These are phyloP conservation scores for Tiaroga cobitis DNA, from an alignment of 2,797 vertebrate species.

Conservation along the genomic window DNA sequence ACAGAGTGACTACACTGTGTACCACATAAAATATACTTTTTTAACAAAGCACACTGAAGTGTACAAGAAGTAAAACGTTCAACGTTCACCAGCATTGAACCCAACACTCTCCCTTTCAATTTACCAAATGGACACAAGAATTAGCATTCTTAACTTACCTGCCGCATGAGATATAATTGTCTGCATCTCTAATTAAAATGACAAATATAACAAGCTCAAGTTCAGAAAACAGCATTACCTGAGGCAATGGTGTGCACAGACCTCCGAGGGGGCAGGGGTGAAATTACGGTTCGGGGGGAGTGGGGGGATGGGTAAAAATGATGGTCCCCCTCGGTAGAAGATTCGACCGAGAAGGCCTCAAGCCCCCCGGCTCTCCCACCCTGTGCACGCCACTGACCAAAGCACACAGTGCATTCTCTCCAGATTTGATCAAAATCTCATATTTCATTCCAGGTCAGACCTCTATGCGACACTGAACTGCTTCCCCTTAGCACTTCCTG, in stretches of 20 bases:
- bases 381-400: background rate
- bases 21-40: conserved; percentile 38
- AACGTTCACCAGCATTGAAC: conserved; percentile 16
- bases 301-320: too few species aligned
- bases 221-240: conserved; percentile 32
- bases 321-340: too few species aligned
- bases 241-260: too few species aligned
- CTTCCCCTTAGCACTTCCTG: conserved; percentile 30
- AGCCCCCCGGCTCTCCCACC: too few species aligned
- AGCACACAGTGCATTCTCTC: conserved; percentile 7
- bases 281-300: too few species aligned
- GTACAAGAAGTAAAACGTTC: conserved; percentile 1
- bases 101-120: conserved; percentile 48
- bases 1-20: conserved; percentile 27
- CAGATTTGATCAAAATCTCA: conserved; percentile 30
- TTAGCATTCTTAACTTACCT: conserved; percentile 53
- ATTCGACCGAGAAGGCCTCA: too few species aligned
- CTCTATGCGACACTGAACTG: conserved; percentile 13
- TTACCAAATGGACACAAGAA: conserved; percentile 58
- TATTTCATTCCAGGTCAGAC: conserved; percentile 29
- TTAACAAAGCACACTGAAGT: conserved; percentile 38
- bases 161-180: conserved; percentile 53
- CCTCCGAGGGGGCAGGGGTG: too few species aligned
- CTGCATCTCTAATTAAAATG: conserved; percentile 45
- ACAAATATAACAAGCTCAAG: conserved; percentile 42